A percentile compares a stretch with the other conserved stretches of the same genome.
Conservation (phyloP, 2,113 vertebrate genomes). For the Donacobius atricapilla region DNA sequence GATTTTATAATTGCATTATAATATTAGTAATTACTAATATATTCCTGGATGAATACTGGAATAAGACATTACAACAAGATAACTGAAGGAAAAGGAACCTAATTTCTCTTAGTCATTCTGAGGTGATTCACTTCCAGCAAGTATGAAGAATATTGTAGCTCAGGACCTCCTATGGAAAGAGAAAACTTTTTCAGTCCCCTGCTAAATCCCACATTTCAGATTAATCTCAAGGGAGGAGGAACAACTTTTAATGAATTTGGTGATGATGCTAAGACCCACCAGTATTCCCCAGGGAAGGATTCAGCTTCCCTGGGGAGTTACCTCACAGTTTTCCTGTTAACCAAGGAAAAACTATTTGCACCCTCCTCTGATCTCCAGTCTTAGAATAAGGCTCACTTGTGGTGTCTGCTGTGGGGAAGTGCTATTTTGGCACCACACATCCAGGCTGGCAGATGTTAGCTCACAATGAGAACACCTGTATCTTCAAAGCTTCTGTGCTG, state of each 20-base stretch:
- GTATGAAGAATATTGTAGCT: neutral
- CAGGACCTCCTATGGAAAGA: neutral
- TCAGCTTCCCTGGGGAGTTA: neutral
- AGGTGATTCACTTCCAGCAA: neutral
- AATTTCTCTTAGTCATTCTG: neutral
- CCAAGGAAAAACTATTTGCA: neutral
- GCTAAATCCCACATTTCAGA: neutral
- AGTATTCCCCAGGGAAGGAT: neutral
- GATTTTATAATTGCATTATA: slow-evolving; percentile 12
- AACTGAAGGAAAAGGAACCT: neutral
- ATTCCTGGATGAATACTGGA: neutral
- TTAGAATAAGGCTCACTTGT: neutral
- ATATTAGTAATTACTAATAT: neutral
- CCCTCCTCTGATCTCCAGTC: neutral
- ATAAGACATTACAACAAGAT: neutral
- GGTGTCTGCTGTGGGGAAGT: neutral
- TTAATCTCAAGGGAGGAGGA: neutral
- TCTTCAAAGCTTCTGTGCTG: neutral
- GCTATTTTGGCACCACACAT: neutral
- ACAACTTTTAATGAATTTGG: neutral
- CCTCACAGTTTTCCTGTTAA: neutral
- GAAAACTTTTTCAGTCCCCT: neutral
- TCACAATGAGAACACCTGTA: neutral
- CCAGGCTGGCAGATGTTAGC: neutral
- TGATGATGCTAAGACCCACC: neutral